Evolutionary conservation across 2,888 invertebrate genomes (phyloP), one percentile per base, ranked within the genome.

Genomic region (Cheiracanthium punctorium): DNA sequence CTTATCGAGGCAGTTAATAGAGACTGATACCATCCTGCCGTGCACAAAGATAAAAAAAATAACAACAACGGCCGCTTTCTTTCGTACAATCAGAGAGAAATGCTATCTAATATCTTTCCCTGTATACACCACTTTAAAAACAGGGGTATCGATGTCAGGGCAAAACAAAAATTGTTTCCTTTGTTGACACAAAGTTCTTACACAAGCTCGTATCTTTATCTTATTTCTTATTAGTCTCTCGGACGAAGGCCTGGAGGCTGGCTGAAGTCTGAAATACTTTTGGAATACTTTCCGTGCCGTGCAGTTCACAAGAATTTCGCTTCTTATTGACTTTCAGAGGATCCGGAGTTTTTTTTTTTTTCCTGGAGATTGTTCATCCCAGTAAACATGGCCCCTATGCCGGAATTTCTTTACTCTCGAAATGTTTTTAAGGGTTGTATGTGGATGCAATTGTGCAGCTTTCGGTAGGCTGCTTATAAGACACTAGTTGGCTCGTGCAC

Each of bases 91-190:
- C 37, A 7, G 37, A 58, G 58, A 58, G 24, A 58, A 5, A 1
- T 12, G 8, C 58, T 17, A 24, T 58, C 24, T 24, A 58, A 58
- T 58, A 58, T 58, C 58, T 1, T 4, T 24, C 24, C 58, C 58
- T 24, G 58, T 58, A 58, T n/a, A 17, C 58, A 24, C 58, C 58
- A 58, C 58, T 58, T 58, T 58, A 58, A 58, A 58, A 58, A 4
- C 2, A 24, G 24, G 7, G 24, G 5, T 58, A 58, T 58, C 58
- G 24, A 58, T 58, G 58, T 24, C 58, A 58, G 24, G 7, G 58
- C n/a, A 37, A 17, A 43, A 58, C 71, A 77, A 72, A 84, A 84
- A 84, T 84, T 84, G 82, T 84, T 84, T 84, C 79, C 74, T 74
- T 69, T 85, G 77, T 85, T 85, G 79, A 79, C 79, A 73, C 70